These are phyloP conservation scores for Zophobas morio DNA, from an alignment of 1,140 invertebrate genomes.

Conservation along the genomic window DNA sequence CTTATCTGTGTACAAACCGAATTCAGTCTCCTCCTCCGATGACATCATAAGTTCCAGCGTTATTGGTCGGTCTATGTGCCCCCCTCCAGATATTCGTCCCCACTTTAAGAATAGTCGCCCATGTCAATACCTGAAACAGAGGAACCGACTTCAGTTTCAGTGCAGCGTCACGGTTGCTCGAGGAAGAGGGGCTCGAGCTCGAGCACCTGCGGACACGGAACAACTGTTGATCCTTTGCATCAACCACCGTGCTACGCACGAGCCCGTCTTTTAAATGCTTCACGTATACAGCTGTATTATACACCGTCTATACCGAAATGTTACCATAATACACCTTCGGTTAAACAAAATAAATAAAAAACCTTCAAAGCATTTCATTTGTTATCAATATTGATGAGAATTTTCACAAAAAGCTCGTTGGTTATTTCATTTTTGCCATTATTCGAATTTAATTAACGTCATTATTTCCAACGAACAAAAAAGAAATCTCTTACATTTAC, in stretches of 20 bases:
- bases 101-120: constrained; percentile 69
- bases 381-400: constrained; percentile 30
- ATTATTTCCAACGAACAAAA: constrained; percentile 21
- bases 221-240: constrained; percentile 63
- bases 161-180: constrained; percentile 15
- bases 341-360: constrained; percentile 19
- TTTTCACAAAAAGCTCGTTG: constrained; percentile 5
- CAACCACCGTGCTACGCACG: constrained; percentile 27
- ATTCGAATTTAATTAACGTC: constrained; percentile 42
- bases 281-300: constrained; percentile 12
- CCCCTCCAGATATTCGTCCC: constrained; percentile 67
- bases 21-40: constrained; percentile 92
- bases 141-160: constrained; percentile 48
- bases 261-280: constrained; percentile 15
- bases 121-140: constrained; percentile 68
- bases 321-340: constrained; percentile 1
- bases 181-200: constrained; percentile 19
- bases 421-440: constrained; percentile 30
- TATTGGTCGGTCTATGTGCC: constrained; percentile 74
- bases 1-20: constrained; percentile 91
- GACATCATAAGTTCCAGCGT: constrained; percentile 89
- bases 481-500: constrained; percentile 14
- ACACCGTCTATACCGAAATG: background rate
- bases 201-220: constrained; percentile 55
- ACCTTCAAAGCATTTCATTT: constrained; percentile 20